A percentile compares a stretch with the other conserved stretches of the same genome.
These are phyloP conservation scores for Hypotaenidia okinawae DNA, from an alignment of 2,797 vertebrate genomes.

Conservation along the genomic window DNA sequence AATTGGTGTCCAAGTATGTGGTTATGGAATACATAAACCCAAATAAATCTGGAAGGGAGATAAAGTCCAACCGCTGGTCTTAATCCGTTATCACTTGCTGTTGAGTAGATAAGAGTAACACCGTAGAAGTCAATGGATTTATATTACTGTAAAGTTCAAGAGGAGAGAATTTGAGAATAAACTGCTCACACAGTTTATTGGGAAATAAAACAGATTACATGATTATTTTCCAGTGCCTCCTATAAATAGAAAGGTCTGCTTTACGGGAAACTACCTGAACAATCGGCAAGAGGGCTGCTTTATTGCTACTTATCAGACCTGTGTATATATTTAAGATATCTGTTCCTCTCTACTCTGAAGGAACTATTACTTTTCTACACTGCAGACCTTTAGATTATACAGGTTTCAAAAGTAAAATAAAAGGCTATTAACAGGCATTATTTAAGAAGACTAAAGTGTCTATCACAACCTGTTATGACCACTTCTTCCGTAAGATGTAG, in stretches of 20 bases:
- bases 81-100: not conserved
- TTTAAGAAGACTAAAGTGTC: not conserved
- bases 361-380: not conserved
- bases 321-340: not conserved
- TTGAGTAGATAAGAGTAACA: constrained; percentile 6
- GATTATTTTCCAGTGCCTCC: constrained; percentile 1
- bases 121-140: not conserved
- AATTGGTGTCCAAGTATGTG: not conserved
- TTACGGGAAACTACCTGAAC: not conserved
- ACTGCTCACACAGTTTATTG: not conserved
- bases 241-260: not conserved
- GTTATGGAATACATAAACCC: not conserved
- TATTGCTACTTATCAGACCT: not conserved
- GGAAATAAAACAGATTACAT: constrained; percentile 7
- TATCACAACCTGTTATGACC: not conserved
- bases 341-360: not conserved
- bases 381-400: not conserved
- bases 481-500: not conserved
- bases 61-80: not conserved
- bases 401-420: not conserved
- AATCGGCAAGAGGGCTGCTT: not conserved
- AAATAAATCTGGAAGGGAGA: constrained; percentile 23
- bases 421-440: not conserved
- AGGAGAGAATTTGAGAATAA: not conserved
- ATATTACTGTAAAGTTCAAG: not conserved